Evolutionary conservation across 1,140 invertebrate species (phyloP).

Genomic region (Acromyrmex heyeri): DNA sequence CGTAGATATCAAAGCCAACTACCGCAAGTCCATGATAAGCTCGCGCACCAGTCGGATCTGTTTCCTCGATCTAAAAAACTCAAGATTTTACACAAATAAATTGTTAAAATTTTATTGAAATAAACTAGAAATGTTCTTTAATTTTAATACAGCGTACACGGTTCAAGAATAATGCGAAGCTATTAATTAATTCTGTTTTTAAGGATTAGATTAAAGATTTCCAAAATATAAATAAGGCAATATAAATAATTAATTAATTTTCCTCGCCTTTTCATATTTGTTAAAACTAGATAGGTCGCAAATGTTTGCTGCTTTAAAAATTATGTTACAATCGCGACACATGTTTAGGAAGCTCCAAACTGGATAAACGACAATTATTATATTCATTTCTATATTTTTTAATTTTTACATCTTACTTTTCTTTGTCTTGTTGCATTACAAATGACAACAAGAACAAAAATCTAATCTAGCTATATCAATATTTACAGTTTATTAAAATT

Average conservation of each 20-base stretch:
- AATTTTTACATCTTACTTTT: neutral
- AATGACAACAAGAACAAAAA: neutral
- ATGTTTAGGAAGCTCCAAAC: no score
- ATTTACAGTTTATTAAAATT: neutral
- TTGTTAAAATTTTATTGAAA: neutral
- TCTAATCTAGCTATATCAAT: neutral
- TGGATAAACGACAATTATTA: neutral
- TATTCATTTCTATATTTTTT: neutral
- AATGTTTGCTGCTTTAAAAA: no score
- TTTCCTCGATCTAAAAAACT: constrained; percentile 85
- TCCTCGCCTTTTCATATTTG: no score
- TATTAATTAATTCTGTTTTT: neutral
- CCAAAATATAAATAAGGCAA: no score
- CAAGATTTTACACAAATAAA: constrained; percentile 24
- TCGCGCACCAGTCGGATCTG: constrained; percentile 89
- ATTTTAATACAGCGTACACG: neutral
- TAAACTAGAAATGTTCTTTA: neutral
- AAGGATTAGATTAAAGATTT: neutral
- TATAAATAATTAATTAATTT: no score
- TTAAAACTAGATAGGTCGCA: no score
- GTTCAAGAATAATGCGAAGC: neutral
- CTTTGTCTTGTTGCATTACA: neutral
- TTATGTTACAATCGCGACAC: no score
- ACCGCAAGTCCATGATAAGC: constrained; percentile 92
- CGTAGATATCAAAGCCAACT: constrained; percentile 89